A percentile compares a stretch with the other conserved stretches of the same genome.
Evolutionary conservation across 2,113 vertebrate genomes (phyloP).

Genomic region (Phaethornis superciliosus): DNA sequence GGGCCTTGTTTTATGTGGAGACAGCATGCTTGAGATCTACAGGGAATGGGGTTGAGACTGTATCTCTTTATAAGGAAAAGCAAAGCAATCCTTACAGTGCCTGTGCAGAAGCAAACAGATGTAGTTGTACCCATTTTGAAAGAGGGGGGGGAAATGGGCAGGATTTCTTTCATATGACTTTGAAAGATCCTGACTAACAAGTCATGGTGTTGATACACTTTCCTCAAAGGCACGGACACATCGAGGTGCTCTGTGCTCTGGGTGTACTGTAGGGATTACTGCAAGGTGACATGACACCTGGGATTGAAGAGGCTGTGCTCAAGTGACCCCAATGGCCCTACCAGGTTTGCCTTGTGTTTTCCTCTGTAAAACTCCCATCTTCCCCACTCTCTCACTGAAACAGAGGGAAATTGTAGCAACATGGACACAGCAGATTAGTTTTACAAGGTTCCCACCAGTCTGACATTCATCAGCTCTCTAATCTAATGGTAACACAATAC

Average conservation of each 20-base stretch:
- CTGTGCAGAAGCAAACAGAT: not conserved
- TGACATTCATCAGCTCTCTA: conserved; percentile 54
- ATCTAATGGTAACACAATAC: conserved; percentile 49
- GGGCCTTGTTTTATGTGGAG: not conserved
- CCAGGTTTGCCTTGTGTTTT: not conserved
- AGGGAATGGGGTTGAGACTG: not conserved
- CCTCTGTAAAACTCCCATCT: not conserved
- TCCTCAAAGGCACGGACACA: not conserved
- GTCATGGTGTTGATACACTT: not conserved
- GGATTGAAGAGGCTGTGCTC: not conserved
- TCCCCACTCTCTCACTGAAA: not conserved
- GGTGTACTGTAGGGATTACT: not conserved
- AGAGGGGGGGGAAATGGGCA: not conserved
- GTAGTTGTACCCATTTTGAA: not conserved
- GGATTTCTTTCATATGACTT: not conserved
- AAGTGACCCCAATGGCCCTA: not conserved
- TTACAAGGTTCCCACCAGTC: conserved; percentile 59
- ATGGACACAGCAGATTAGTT: conserved; percentile 60
- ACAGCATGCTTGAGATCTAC: not conserved
- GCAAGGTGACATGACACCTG: not conserved
- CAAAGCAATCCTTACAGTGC: not conserved
- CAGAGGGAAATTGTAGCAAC: conserved; percentile 36
- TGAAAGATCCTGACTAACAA: not conserved
- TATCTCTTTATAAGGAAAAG: not conserved
- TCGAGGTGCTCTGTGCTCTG: not conserved